Evolutionary conservation across 2,888 invertebrate genomes (phyloP).

Genomic region (Dryobotodes eremita): DNA sequence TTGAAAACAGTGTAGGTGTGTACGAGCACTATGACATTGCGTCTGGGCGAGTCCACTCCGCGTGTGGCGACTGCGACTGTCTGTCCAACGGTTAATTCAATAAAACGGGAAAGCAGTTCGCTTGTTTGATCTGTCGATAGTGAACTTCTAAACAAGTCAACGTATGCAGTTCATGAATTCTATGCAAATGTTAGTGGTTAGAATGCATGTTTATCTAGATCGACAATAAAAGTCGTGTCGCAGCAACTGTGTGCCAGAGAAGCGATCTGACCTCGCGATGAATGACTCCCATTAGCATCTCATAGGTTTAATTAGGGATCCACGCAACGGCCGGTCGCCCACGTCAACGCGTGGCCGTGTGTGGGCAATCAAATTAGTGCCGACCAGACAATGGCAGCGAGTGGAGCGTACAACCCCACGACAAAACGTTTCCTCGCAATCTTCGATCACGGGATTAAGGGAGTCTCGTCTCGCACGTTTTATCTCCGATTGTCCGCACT

Average conservation of each 20-base stretch:
- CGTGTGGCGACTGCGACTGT: conserved; percentile 81
- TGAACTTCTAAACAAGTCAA: conserved; percentile 79
- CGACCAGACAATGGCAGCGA: conserved; percentile 85
- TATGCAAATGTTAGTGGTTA: conserved; percentile 65
- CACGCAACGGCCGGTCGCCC: conserved; percentile 81
- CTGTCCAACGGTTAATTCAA: conserved; percentile 80
- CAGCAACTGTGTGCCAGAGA: conserved; percentile 67
- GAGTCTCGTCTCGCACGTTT: conserved; percentile 90
- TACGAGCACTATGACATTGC: conserved; percentile 82
- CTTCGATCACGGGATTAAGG: conserved; percentile 91
- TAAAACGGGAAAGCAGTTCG: conserved; percentile 78
- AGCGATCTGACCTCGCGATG: conserved; percentile 82
- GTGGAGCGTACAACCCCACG: conserved; percentile 88
- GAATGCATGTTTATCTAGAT: conserved; percentile 77
- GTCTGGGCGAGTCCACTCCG: conserved; percentile 81
- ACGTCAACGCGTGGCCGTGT: conserved; percentile 81
- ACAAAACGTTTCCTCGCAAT: conserved; percentile 91
- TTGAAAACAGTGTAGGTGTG: conserved; percentile 83
- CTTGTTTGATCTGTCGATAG: conserved; percentile 77
- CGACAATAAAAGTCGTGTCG: conserved; percentile 75
- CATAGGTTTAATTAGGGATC: conserved; percentile 87
- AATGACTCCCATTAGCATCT: conserved; percentile 85
- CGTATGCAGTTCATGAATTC: conserved; percentile 65
- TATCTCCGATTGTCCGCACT: conserved; percentile 91
- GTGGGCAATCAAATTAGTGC: conserved; percentile 89